Base-by-base conservation (phyloP, 2,888 invertebrate species). In the Patella caerulea region DNA sequence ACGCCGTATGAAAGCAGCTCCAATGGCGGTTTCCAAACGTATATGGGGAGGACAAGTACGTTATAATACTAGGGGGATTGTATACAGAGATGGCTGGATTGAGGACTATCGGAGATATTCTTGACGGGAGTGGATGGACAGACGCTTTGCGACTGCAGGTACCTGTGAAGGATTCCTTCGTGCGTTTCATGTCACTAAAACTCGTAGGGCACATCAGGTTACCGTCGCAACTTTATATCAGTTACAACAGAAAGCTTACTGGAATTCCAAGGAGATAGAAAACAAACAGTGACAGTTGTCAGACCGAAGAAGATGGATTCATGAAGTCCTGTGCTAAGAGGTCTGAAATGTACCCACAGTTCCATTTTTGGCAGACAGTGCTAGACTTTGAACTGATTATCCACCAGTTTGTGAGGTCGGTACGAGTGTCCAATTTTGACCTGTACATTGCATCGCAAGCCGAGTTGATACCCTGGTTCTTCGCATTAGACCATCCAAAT, bases 71-170 rank as follows among this genome's bases (percentile, higher is more conserved):
- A 19, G 65, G 65, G 3, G 17, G 17, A 17, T 19, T 59, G 2
- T 3, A 59, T 59, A 59, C 19, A n/a, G 65, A 59, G 19, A 59
- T 59, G 65, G 65, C 65, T 59, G 65, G n/a, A 2, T 59, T 59
- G 65, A 59, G 2, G 19, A 59, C 19, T 2, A 59, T 59, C 19
- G 65, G 65, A 17, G 65, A 59, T 59, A n/a, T 59, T 17, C 65
- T 59, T 19, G 65, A 59, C 2, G 65, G 65, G 19, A 59, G 17
- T 59, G 65, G 65, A n/a, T 59, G 65, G 65, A 59, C 65, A 3
- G 19, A 59, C 19, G 65, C 65, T 19, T 85, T 54, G 79, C 84
- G 5, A 72, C 81, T n/a, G 52, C 80, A 56, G 84, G 83, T 12
- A 77, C 74, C 45, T 78, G 80, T 14, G 80, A 83, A 14, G 77